Conservation (phyloP, 2,113 vertebrate genomes). For the Nothoprocta perdicaria region DNA sequence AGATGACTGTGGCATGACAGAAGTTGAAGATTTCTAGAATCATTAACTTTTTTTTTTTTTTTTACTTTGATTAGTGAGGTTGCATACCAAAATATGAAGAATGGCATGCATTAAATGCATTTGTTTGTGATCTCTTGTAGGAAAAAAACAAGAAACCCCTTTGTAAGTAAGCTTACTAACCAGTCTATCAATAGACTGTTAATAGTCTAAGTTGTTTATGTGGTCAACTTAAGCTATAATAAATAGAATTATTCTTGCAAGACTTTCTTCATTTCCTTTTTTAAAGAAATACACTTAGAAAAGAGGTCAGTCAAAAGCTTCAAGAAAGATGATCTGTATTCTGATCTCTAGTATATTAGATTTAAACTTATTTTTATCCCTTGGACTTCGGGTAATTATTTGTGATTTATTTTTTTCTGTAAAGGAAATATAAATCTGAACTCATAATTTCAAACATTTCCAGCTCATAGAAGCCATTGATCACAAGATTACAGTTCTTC, state of each 20-base stretch:
- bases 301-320: background rate
- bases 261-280: background rate
- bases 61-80: background rate
- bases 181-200: background rate
- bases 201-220: background rate
- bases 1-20: background rate
- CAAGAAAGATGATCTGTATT: background rate
- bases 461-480: background rate
- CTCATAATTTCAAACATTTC: background rate
- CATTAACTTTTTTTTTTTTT: background rate
- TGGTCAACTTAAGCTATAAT: background rate
- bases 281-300: background rate
- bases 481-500: slow-evolving; percentile 46
- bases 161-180: background rate
- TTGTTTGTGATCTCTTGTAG: background rate
- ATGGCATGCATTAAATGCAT: background rate
- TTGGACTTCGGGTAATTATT: background rate
- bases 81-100: background rate
- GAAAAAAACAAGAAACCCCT: background rate
- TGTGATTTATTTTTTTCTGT: slow-evolving; percentile 18
- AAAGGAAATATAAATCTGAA: background rate
- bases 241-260: background rate
- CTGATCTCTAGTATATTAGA: background rate
- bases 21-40: slow-evolving; percentile 16
- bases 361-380: background rate